phyloP scores from a whole-genome alignment of 2,888 invertebrate species.

The Dioctria rufipes region DNA sequence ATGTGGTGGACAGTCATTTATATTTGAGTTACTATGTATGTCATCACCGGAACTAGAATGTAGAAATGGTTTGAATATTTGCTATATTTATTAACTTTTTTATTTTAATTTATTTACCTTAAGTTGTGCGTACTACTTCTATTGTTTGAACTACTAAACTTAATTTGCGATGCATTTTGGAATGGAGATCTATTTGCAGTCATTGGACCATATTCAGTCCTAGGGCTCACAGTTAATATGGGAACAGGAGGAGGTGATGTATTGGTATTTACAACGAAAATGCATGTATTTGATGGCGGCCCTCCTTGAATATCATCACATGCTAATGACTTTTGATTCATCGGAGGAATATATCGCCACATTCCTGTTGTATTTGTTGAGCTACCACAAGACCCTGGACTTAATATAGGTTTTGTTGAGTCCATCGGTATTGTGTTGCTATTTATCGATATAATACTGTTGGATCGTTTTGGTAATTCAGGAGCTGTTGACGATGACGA shows the following conservation, averaged over 20 bases:
- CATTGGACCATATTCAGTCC: conserved; percentile 63
- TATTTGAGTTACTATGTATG: conserved; percentile 34
- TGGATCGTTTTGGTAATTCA: conserved; percentile 62
- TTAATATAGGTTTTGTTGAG: conserved; percentile 58
- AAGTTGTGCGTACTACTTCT: conserved; percentile 58
- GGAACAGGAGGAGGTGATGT: conserved; percentile 58
- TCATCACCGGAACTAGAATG: conserved; percentile 55
- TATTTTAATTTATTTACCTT: conserved; percentile 49
- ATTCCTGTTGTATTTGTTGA: conserved; percentile 6
- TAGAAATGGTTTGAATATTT: neutral
- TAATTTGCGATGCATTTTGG: conserved; percentile 63
- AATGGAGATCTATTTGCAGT: conserved; percentile 68
- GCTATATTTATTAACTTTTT: neutral
- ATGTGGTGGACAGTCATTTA: conserved; percentile 51
- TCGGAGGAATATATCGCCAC: conserved; percentile 52
- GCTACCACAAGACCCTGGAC: conserved; percentile 48
- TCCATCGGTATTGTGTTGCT: conserved; percentile 47
- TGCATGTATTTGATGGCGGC: neutral
- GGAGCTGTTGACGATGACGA: conserved; percentile 55
- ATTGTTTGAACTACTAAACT: conserved; percentile 48
- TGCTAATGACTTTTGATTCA: conserved; percentile 41
- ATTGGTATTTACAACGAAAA: conserved; percentile 17
- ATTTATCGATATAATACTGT: conserved; percentile 61
- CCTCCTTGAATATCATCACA: conserved; percentile 53
- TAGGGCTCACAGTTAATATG: conserved; percentile 66